Conservation (phyloP, 2,888 invertebrate genomes). For the Plusia festucae region DNA sequence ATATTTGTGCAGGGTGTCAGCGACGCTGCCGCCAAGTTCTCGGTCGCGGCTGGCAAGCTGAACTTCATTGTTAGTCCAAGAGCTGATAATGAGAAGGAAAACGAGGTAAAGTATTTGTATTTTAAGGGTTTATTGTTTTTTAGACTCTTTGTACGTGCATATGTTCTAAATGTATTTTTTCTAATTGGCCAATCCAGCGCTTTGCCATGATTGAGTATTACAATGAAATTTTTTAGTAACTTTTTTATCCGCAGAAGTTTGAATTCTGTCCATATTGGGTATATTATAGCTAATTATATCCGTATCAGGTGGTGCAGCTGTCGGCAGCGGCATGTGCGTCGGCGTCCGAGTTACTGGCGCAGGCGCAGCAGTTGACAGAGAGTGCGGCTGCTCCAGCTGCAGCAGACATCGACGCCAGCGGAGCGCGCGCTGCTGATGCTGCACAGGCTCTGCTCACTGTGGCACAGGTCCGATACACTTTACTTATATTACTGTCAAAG, state of each 20-base stretch:
- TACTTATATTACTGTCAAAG: too few relatives aligned
- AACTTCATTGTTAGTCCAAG: conserved; percentile 59
- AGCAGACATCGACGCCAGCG: conserved; percentile 63
- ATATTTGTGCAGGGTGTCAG: conserved; percentile 59
- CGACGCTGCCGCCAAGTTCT: conserved; percentile 62
- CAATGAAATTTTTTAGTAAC: too few relatives aligned
- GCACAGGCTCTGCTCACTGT: conserved; percentile 60
- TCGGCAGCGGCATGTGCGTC: conserved; percentile 64
- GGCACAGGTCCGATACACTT: conserved; percentile 52
- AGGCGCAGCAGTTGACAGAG: conserved; percentile 45
- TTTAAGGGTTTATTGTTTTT: too few relatives aligned
- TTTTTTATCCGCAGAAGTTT: too few relatives aligned
- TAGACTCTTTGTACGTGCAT: too few relatives aligned
- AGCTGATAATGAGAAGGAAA: conserved; percentile 46
- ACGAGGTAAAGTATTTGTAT: too few relatives aligned
- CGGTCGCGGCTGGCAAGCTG: conserved; percentile 65
- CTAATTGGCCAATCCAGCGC: too few relatives aligned
- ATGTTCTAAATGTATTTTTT: too few relatives aligned
- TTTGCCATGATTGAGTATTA: too few relatives aligned
- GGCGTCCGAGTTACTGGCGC: conserved; percentile 65
- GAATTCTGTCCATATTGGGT: too few relatives aligned
- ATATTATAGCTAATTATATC: too few relatives aligned
- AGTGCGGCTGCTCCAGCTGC: conserved; percentile 47
- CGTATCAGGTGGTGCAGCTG: conserved; percentile 59
- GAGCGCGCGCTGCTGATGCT: conserved; percentile 52